Conservation (phyloP, 2,113 vertebrate genomes). For the Sapajus apella region DNA sequence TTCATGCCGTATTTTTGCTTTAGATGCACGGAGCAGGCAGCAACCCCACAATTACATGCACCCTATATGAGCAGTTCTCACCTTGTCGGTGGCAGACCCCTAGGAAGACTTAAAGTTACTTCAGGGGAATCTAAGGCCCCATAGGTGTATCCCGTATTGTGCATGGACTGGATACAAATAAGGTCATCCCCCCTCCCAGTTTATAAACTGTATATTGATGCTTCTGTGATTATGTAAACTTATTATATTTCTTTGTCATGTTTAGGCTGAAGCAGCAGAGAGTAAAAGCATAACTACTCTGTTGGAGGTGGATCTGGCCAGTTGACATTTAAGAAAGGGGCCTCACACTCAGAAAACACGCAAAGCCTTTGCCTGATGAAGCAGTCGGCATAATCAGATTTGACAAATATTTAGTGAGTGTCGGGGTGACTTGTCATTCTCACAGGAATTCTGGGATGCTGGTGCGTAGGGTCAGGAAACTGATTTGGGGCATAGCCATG, state of each 20-base stretch:
- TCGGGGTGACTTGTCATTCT: not conserved
- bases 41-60: not conserved
- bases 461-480: not conserved
- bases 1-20: not conserved
- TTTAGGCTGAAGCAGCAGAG: not conserved
- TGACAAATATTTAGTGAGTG: not conserved
- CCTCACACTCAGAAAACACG: not conserved
- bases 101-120: not conserved
- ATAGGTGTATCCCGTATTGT: no score
- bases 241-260: not conserved
- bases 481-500: not conserved
- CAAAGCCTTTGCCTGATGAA: not conserved
- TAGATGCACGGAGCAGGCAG: not conserved
- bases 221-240: not conserved
- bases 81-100: not conserved
- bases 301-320: not conserved
- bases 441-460: not conserved
- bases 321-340: constrained; percentile 17
- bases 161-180: not conserved
- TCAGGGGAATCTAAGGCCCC: not conserved
- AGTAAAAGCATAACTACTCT: not conserved
- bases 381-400: not conserved
- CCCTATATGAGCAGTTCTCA: not conserved
- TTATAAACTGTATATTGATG: not conserved
- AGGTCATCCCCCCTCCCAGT: not conserved